Evolutionary conservation across 2,113 vertebrate species (phyloP), one percentile per base, ranked within the genome.

Genomic region (Caloenas nicobarica): DNA sequence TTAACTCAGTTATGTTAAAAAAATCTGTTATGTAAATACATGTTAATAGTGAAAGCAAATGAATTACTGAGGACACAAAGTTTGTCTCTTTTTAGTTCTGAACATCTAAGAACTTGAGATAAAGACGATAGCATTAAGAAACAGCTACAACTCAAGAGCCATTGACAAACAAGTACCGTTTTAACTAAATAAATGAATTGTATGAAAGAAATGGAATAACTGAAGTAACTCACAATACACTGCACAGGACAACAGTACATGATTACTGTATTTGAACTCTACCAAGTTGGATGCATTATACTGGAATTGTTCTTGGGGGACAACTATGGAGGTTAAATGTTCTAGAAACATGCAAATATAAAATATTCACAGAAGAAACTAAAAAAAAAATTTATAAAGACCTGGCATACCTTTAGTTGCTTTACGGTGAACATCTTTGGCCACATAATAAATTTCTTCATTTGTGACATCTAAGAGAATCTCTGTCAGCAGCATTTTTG

Each of bases 401-500:
- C 50, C 38, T 1, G 0, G 60, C 96, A 96, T 97, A 99, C 99
- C 99, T 99, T 99, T 99, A 91, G 99, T 99, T 96, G 99, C 99
- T 98, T 99, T 99, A 90, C 99, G 98, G 93, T 99, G 99, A 65
- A 98, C 98, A 60, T 99, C 99, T 98, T 98, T 99, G 96, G 99
- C 99, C 93, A 99, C 97, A 0, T 98, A 98, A 96, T 98, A 98
- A 95, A 99, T 99, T 97, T 99, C 99, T 97, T 99, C 99, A 96
- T 99, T 99, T 73, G 99, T 99, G 81, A 99, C 99, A 97, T 99
- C 99, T 15, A 99, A 98, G 48, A 99, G 98, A 97, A 99, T 99
- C 97, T 99, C 99, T 36, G 99, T 99, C 95, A 99, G 98, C 88
- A 99, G 98, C 73, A 98, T 99, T 98, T 99, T 99, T 86, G 99